These are phyloP conservation scores for Mus pahari DNA, from an alignment of 2,113 vertebrate species.

Conservation along the genomic window DNA sequence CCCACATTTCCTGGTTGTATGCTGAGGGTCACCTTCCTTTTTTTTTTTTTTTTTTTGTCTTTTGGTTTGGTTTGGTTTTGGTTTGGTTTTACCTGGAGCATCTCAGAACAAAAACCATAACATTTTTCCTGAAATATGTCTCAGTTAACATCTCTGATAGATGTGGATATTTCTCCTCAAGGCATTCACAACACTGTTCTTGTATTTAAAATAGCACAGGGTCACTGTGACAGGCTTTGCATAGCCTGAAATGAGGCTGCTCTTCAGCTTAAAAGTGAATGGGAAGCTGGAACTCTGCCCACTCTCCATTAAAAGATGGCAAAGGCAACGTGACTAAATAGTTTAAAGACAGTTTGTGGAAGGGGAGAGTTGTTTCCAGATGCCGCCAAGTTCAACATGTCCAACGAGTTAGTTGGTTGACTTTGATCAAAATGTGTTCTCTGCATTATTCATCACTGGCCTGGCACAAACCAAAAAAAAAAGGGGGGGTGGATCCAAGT, in stretches of 20 bases:
- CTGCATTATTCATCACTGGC: neutral
- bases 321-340: neutral
- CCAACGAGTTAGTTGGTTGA: neutral
- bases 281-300: neutral
- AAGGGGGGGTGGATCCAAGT: fast-evolving
- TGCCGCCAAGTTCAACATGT: neutral
- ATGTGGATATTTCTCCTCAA: neutral
- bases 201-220: neutral
- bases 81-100: neutral
- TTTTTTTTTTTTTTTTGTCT: no score
- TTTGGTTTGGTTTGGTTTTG: no score
- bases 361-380: neutral
- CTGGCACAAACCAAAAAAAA: neutral
- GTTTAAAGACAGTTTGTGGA: neutral
- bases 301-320: neutral
- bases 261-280: neutral
- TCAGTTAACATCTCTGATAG: neutral
- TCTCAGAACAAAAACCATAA: neutral
- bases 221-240: neutral
- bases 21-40: neutral
- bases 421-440: neutral
- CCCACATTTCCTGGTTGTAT: neutral
- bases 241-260: neutral
- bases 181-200: neutral
- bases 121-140: neutral